A percentile compares a stretch with the other conserved stretches of the same genome.
These are phyloP conservation scores for Danio kyathit DNA, from an alignment of 2,797 vertebrate genomes.

Conservation along the genomic window DNA sequence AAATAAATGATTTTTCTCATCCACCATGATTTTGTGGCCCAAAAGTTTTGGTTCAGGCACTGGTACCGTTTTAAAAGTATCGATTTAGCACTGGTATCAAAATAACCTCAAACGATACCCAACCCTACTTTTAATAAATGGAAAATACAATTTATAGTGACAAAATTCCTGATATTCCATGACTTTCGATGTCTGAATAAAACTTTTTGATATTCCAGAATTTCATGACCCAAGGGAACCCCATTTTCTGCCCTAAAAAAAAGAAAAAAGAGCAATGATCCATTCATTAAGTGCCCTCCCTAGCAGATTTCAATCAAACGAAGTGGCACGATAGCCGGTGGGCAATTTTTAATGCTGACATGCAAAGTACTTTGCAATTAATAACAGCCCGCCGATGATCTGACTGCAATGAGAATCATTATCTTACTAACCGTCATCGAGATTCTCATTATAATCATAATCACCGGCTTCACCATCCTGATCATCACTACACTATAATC, in stretches of 20 bases:
- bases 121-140: too few species aligned
- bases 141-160: too few species aligned
- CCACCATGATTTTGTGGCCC: too few species aligned
- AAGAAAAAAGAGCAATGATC: not conserved
- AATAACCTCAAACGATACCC: too few species aligned
- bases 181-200: too few species aligned
- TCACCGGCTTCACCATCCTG: constrained; percentile 69
- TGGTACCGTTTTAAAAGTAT: too few species aligned
- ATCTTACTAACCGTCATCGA: constrained; percentile 69
- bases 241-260: not conserved
- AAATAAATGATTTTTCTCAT: too few species aligned
- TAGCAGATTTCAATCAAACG: constrained; percentile 48
- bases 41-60: too few species aligned
- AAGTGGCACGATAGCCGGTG: not conserved
- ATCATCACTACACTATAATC: constrained; percentile 63
- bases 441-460: constrained; percentile 73
- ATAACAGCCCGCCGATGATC: constrained; percentile 47
- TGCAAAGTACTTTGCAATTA: constrained; percentile 56
- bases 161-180: too few species aligned
- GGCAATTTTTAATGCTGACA: constrained; percentile 42
- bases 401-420: constrained; percentile 52
- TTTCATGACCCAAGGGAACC: too few species aligned
- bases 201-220: too few species aligned
- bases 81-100: too few species aligned
- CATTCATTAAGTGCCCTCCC: constrained; percentile 19